These are phyloP conservation scores for Pseudomyrmex sp. DNA, from an alignment of 1,140 invertebrate species.

Conservation along the genomic window DNA sequence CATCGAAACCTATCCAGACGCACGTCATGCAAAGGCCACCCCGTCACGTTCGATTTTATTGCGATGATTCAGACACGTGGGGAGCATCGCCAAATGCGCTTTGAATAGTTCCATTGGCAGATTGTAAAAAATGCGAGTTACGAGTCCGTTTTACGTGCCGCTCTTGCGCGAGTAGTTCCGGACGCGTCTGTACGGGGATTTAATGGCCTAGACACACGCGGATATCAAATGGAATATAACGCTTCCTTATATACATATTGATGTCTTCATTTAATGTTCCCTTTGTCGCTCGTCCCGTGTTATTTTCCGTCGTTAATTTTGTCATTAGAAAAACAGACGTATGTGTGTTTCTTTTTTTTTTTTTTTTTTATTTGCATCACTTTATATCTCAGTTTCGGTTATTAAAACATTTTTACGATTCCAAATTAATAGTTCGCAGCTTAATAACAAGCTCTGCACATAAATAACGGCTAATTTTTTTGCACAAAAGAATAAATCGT, in stretches of 20 bases:
- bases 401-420: not conserved
- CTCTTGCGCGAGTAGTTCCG: conserved; percentile 33
- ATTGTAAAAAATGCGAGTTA: conserved; percentile 58
- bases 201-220: conserved; percentile 28
- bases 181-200: conserved; percentile 23
- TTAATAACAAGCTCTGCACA: not conserved
- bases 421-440: not conserved
- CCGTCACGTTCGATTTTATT: conserved; percentile 57
- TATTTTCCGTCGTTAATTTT: not conserved
- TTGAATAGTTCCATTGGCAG: conserved; percentile 56
- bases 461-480: not conserved
- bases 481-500: not conserved
- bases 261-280: conserved; percentile 15
- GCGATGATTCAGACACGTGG: conserved; percentile 55
- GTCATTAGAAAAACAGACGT: not conserved
- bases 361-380: too few relatives aligned
- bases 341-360: too few relatives aligned
- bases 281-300: not conserved
- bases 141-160: conserved; percentile 44
- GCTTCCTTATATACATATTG: not conserved
- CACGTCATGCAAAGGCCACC: conserved; percentile 34
- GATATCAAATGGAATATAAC: conserved; percentile 13
- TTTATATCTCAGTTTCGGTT: not conserved
- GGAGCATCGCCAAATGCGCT: conserved; percentile 40
- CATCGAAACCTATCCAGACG: conserved; percentile 41